Conservation (phyloP, 2,797 vertebrate species). For the Girardinus metallicus region DNA sequence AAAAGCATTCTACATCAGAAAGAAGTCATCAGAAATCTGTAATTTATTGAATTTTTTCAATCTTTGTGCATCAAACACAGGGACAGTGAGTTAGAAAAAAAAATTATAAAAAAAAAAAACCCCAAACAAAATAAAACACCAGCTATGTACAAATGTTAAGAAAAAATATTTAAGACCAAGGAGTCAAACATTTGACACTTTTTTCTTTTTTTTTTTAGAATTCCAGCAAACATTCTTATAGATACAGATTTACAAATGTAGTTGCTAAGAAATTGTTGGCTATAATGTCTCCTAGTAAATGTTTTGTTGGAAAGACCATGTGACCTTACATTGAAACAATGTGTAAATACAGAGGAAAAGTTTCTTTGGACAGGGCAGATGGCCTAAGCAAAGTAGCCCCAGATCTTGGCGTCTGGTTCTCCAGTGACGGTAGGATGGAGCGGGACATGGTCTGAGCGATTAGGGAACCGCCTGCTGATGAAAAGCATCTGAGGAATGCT, state of each 20-base stretch:
- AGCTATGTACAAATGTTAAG: background rate
- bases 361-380: background rate
- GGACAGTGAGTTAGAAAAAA: background rate
- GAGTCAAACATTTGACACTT: background rate
- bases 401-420: no score
- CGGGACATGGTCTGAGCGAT: no score
- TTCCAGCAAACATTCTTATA: background rate
- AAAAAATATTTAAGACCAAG: background rate
- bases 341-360: background rate
- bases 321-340: no score
- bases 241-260: no score
- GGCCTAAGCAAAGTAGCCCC: no score
- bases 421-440: no score
- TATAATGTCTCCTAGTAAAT: no score
- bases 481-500: no score
- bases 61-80: background rate
- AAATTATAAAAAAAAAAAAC: background rate
- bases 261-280: no score
- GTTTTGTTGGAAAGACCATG: no score
- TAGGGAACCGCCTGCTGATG: no score
- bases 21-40: background rate
- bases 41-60: background rate
- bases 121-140: background rate
- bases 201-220: background rate
- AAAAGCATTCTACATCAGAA: background rate